Conservation (phyloP, 2,888 invertebrate genomes). For the Tipula lateralis region DNA sequence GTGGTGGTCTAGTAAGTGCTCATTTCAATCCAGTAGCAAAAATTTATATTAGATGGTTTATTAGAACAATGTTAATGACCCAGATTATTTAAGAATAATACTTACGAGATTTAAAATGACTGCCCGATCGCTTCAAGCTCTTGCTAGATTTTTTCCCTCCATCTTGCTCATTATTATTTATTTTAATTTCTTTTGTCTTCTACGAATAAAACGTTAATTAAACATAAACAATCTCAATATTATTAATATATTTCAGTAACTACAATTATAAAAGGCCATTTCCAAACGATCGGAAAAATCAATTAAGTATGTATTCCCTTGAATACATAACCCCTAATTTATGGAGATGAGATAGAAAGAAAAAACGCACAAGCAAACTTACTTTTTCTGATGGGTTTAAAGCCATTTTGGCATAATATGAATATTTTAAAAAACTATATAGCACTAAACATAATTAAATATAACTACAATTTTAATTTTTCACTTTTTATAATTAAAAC, state of each 20-base stretch:
- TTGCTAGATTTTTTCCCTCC: background rate
- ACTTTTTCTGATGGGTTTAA: constrained; percentile 3
- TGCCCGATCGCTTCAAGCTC: background rate
- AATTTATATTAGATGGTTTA: too few species aligned
- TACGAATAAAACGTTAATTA: background rate
- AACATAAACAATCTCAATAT: background rate
- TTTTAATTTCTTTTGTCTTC: background rate
- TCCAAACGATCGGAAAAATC: background rate
- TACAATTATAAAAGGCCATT: background rate
- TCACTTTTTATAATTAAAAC: background rate
- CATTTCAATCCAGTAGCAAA: too few species aligned
- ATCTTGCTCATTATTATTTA: background rate
- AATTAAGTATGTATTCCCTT: background rate
- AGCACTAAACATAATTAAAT: background rate
- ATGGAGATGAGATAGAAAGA: background rate
- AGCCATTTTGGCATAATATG: background rate
- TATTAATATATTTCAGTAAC: background rate
- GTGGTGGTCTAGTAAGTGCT: too few species aligned
- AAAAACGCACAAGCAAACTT: background rate
- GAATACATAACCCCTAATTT: background rate
- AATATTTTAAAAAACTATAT: background rate
- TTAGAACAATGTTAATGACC: too few species aligned
- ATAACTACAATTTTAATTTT: background rate
- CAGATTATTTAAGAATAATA: background rate
- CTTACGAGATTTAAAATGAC: background rate